Percentiles rank a stretch among this genome's conserved stretches.
Conservation (phyloP, 2,113 vertebrate genomes). For the Porphyrio hochstetteri region DNA sequence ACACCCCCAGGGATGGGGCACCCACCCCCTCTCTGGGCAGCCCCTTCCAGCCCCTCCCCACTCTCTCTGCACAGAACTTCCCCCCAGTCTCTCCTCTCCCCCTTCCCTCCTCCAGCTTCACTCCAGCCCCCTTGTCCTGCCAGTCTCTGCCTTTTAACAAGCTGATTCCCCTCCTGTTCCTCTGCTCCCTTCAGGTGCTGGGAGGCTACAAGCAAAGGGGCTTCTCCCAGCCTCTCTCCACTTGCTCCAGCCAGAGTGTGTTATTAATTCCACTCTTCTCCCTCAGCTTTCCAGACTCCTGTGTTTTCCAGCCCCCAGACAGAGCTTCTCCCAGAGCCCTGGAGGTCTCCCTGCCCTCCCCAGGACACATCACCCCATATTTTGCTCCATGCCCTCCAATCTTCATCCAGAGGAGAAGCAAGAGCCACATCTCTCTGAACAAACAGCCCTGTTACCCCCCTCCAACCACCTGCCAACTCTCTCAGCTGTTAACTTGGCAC, state of each 20-base stretch:
- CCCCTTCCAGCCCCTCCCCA: too few species aligned
- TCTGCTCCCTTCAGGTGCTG: too few species aligned
- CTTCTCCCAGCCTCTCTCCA: not conserved
- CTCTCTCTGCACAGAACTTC: too few species aligned
- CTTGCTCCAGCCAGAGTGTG: accelerated
- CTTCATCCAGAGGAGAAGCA: not conserved
- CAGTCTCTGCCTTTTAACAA: too few species aligned
- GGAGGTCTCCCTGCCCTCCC: not conserved
- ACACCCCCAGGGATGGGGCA: too few species aligned
- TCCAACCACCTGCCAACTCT: not conserved
- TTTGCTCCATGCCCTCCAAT: accelerated
- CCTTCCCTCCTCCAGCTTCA: too few species aligned
- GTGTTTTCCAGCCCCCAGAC: not conserved
- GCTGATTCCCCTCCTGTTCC: too few species aligned
- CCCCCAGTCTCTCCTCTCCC: too few species aligned
- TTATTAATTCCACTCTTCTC: not conserved
- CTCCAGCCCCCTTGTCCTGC: too few species aligned
- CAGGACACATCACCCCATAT: too few species aligned
- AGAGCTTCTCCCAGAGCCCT: not conserved
- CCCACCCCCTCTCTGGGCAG: too few species aligned
- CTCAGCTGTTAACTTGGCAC: not conserved
- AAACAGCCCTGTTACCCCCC: not conserved
- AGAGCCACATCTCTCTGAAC: not conserved
- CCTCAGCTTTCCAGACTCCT: accelerated
- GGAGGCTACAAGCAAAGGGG: not conserved